Base-by-base conservation (phyloP, 2,888 invertebrate species). In the Ceraclea dissimilis region DNA sequence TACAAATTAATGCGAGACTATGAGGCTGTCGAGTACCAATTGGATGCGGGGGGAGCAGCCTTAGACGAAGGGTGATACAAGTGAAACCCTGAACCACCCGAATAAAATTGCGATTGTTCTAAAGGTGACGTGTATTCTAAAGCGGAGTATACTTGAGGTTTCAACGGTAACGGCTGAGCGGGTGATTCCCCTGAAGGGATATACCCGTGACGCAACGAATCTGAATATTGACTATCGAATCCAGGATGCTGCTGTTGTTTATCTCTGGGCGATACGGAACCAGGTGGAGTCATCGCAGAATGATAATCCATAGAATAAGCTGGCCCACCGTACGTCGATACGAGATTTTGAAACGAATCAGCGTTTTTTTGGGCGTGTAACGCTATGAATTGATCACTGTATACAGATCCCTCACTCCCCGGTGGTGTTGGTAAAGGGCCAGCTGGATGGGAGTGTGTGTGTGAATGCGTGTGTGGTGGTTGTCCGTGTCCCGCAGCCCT, bases 271-370 rank as follows among this genome's bases (percentile, higher is more conserved):
- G 95, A 95, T 1, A 95, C 95, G 2, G 95, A 95, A n/a, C 93
- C 93, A 52, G 96, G 96, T 52, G 95, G 95, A 2, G 95, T 95
- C 91, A 96, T 95, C 49, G 93, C 92, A 43, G 92, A 88, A 70
- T 94, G 94, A 67, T 92, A 92, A 67, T 91, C 91, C 62, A 86
- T 87, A 58, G 80, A 76, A 63, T 82, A 81, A 43, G 85, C 82
- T 65, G 85, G 85, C 49, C 78, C 74, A 26, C 74, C 71, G 60
- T 80, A 82, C 0, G 79, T 77, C 10, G 80, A 79, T 11, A 80
- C 80, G 47, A 81, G 70, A 68, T 80, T 75, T 66, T 81, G 74
- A 67, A 81, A 79, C 65, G 84, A 78, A 60, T 81, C 81, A 8
- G 74, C 66, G 2, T 75, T 72, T 64, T 80, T 81, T 64, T 80